Conservation (phyloP, 2,113 vertebrate genomes). For the Crotophaga sulcirostris region DNA sequence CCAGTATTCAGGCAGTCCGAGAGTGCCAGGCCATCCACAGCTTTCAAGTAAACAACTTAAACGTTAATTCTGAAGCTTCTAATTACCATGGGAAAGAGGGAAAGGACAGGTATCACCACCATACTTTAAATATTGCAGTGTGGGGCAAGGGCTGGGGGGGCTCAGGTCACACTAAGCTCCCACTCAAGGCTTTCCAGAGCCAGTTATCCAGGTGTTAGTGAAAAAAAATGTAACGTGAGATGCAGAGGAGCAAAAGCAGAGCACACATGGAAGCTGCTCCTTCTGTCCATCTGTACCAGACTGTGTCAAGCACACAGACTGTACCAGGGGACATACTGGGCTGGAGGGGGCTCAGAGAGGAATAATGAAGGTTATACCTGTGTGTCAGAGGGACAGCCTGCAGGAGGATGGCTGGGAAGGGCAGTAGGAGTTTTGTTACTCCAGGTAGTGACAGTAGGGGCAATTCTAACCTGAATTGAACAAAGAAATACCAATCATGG, state of each 20-base stretch:
- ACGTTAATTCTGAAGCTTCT: not conserved
- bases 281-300: not conserved
- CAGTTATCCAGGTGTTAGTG: not conserved
- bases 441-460: conserved; percentile 98
- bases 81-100: not conserved
- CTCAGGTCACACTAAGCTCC: not conserved
- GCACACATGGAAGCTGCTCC: not conserved
- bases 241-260: not conserved
- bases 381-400: conserved; percentile 87
- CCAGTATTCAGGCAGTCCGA: not conserved
- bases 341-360: conserved; percentile 66
- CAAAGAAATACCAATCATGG: conserved; percentile 89
- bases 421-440: conserved; percentile 99
- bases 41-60: not conserved
- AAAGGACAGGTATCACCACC: not conserved
- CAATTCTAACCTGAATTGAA: conserved; percentile 96
- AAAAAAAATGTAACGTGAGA: not conserved
- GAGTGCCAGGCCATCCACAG: not conserved
- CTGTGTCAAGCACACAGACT: conserved; percentile 7
- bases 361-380: conserved; percentile 88
- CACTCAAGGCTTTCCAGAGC: not conserved
- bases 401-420: conserved; percentile 91
- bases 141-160: not conserved
- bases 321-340: not conserved
- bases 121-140: not conserved